Conservation (phyloP, 2,797 vertebrate species). For the Adelosebastes latens region DNA sequence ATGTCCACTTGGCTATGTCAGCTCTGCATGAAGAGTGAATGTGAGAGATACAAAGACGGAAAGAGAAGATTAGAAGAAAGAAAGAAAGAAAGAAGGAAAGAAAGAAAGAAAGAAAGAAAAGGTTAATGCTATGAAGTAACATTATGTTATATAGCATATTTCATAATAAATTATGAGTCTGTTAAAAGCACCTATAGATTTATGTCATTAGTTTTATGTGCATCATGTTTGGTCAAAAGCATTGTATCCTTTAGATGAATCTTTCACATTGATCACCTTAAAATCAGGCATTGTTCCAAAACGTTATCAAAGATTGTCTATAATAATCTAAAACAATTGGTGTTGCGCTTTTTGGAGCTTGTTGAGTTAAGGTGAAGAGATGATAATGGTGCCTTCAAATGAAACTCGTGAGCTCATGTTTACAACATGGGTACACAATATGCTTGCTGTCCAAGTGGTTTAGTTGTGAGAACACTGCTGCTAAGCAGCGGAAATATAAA, state of each 20-base stretch:
- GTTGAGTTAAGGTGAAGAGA: not conserved
- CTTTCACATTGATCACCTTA: not conserved
- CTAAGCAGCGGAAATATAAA: not conserved
- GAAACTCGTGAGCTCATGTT: not conserved
- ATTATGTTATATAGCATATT: not conserved
- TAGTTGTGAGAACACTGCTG: not conserved
- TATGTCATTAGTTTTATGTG: not conserved
- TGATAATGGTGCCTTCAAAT: not conserved
- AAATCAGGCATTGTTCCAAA: not conserved
- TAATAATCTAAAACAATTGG: not conserved
- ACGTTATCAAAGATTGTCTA: not conserved
- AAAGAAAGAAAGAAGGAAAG: not conserved
- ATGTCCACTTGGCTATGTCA: slow-evolving; percentile 78
- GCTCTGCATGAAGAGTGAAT: slow-evolving; percentile 57
- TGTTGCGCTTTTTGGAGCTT: not conserved
- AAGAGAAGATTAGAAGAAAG: slow-evolving; percentile 29
- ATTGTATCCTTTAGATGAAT: not conserved
- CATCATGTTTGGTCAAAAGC: no score
- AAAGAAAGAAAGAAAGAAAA: not conserved
- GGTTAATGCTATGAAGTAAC: not conserved
- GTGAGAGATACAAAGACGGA: slow-evolving; percentile 34
- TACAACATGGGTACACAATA: not conserved
- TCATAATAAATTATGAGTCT: not conserved
- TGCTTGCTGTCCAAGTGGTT: not conserved
- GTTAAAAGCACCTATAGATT: not conserved